phyloP scores from a whole-genome alignment of 2,888 invertebrate genomes.

The Callinectes sapidus region DNA sequence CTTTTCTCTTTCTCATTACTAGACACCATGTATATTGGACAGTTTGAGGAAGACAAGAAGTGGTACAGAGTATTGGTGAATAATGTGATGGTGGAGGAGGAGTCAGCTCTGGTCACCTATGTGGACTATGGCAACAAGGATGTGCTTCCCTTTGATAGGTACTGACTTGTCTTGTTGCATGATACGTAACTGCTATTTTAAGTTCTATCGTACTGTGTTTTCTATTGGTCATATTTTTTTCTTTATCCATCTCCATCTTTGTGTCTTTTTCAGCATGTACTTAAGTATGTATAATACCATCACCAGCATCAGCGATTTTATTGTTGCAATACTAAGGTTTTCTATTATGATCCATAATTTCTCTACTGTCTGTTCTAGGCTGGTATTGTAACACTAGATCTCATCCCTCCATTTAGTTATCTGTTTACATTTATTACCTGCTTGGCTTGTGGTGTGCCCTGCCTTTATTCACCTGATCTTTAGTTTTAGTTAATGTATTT shows the following conservation, averaged over 20 bases:
- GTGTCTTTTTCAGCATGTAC: too few species aligned
- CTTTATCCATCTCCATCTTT: not conserved
- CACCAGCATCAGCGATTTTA: too few species aligned
- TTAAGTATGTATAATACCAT: too few species aligned
- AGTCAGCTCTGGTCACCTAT: constrained; percentile 79
- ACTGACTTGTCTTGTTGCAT: not conserved
- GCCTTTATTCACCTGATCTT: too few species aligned
- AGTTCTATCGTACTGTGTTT: not conserved
- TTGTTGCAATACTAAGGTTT: too few species aligned
- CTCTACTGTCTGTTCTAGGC: too few species aligned
- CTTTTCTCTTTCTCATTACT: not conserved
- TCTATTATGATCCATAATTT: too few species aligned
- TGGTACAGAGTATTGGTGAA: constrained; percentile 60
- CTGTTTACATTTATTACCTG: too few species aligned
- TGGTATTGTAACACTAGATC: too few species aligned
- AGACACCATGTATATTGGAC: constrained; percentile 57
- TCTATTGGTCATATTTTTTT: not conserved
- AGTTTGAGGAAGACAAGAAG: constrained; percentile 42
- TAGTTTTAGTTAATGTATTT: too few species aligned
- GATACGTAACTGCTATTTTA: not conserved
- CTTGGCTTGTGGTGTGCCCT: too few species aligned
- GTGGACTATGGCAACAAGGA: constrained; percentile 82
- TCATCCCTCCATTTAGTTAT: too few species aligned
- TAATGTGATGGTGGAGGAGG: not conserved
- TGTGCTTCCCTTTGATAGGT: constrained; percentile 60